Base-by-base conservation (phyloP, 2,888 invertebrate genomes). In the Cancer borealis region DNA sequence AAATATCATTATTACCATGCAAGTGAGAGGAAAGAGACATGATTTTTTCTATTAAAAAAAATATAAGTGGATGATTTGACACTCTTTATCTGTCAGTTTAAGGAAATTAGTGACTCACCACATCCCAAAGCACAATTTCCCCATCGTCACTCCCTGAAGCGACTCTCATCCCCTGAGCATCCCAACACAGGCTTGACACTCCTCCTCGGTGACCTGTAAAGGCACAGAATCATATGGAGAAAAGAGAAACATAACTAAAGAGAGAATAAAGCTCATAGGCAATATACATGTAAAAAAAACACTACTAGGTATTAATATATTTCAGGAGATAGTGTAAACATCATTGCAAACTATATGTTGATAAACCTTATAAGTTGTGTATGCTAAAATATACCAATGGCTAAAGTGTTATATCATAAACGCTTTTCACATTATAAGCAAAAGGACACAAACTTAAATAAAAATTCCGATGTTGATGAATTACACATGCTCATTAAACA, bases 61-160 rank as follows among this genome's bases (percentile, higher is more conserved):
- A 49, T 2, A 49, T 49, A 49, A 10, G 12, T 49, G 49, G 0
- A 39, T 39, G 2, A 49, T 49, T 6, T 49, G 49, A 39, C 39
- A 39, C 39, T 39, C 39, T 39, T 39, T 0, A 39, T 39, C 39
- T 39, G 39, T 39, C 39, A 39, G 39, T 39, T 39, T 39, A 39
- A 39, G 39, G 39, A 39, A 39, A 10, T 54, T 5, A 60, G n/a
- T 46, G 17, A 60, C 95, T 93, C 8, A 99, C 98, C 6, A 99
- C 97, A 97, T 99, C 99, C 98, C 99, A 99, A 0, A 99, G 97
- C 89, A 99, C 98, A 6, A 99, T 97, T 96, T 99, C 98, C 88
- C 95, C 95, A 92, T 95, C 94, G 39, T 91, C 84, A 89, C 95
- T 95, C 6, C 95, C 95, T 39, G 95, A 95, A 26, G 95, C 95